Evolutionary conservation across 2,113 vertebrate genomes (phyloP), one percentile per base, ranked within the genome.

Genomic region (Romanogobio albipinnatus): DNA sequence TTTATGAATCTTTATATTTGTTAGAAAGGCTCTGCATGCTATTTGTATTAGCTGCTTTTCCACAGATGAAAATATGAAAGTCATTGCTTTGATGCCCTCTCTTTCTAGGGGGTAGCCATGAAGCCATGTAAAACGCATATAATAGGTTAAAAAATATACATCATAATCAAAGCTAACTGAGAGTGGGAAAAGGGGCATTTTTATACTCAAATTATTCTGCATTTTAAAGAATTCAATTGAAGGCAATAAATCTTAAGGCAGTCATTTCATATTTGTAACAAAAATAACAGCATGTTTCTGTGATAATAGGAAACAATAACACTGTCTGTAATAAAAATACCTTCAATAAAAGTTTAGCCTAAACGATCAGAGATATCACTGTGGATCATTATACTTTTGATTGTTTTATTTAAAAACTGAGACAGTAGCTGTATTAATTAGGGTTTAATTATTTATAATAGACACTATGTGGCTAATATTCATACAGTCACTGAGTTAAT

Each of bases 121-220:
- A 92, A 89, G 82, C 78, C 82, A 89, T 68, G 84, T 74, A 89
- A 79, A 66, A 91, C 82, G 79, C 84, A 68, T 83, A 79, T 90
- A 90, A 89, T 83, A 74, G 58, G 76, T 81, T 90, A 88, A 90
- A 88, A 92, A 88, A 92, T 89, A 85, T 88, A 81, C 86, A 90
- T 92, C 91, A 78, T 39, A 80, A 92, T 91, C 61, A 87, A 14
- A 90, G 88, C 58, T 88, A 84, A 58, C 75, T 51, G 39, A 81
- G 83, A 84, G 86, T 87, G 84, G 85, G 43, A 74, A 62, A 62
- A 19, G 10, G 85, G 76, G 84, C 83, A 29, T 88, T 91, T 92
- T 39, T 92, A 14, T 88, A 90, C 88, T 87, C 84, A 90, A 87
- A 91, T 85, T 56, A 82, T 77, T 89, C 85, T 76, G 73, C 62